These are phyloP conservation scores for Drosophila helvetica DNA, from an alignment of 2,888 invertebrate species.

Conservation along the genomic window DNA sequence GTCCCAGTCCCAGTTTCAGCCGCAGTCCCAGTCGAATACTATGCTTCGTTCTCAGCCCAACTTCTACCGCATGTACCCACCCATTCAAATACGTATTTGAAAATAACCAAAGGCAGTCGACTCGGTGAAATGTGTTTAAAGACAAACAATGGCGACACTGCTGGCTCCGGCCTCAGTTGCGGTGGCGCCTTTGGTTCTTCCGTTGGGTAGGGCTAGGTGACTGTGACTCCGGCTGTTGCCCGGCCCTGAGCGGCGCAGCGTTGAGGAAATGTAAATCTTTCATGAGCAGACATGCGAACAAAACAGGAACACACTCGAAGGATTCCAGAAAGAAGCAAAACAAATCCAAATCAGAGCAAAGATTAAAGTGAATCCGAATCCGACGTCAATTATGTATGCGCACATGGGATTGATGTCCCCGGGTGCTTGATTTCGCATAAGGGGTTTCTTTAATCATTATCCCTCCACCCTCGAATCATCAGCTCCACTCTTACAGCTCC, in stretches of 20 bases:
- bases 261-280: slow-evolving; percentile 56
- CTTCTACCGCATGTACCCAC: not conserved
- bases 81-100: not conserved
- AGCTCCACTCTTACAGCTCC: slow-evolving; percentile 1
- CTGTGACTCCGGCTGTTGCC: not conserved
- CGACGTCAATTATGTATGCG: slow-evolving; percentile 66
- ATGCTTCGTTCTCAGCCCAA: too few species aligned
- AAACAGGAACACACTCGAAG: slow-evolving; percentile 36
- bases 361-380: slow-evolving; percentile 67
- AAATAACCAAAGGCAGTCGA: not conserved
- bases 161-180: not conserved
- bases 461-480: not conserved
- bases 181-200: slow-evolving; percentile 1
- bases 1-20: not conserved
- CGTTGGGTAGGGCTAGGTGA: too few species aligned
- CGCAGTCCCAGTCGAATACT: not conserved
- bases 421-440: slow-evolving; percentile 62
- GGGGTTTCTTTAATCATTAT: slow-evolving; percentile 58
- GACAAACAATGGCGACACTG: not conserved
- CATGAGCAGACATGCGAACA: slow-evolving; percentile 41
- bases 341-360: slow-evolving; percentile 57
- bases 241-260: not conserved
- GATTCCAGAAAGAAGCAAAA: slow-evolving; percentile 38
- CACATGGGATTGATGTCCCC: slow-evolving; percentile 53
- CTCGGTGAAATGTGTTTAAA: not conserved